Conservation (phyloP, 2,888 invertebrate genomes). For the Steinernema scapterisci region DNA sequence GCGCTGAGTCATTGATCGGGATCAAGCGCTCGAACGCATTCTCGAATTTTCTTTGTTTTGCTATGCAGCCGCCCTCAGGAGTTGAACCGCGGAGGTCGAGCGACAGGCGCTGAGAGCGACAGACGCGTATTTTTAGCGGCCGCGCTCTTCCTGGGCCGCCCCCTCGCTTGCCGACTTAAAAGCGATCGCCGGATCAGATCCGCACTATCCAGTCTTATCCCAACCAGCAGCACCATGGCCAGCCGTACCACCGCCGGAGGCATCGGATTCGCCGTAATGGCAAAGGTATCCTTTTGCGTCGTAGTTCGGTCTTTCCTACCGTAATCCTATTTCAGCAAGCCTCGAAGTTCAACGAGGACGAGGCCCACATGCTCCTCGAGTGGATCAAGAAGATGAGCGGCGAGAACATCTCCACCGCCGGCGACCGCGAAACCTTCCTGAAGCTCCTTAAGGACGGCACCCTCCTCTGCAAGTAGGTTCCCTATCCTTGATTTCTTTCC, state of each 20-base stretch:
- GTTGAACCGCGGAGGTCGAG: background rate
- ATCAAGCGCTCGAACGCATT: constrained; percentile 11
- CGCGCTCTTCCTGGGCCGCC: background rate
- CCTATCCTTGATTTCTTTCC: background rate
- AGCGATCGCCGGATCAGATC: background rate
- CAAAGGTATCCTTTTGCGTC: constrained; percentile 48
- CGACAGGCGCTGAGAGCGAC: background rate
- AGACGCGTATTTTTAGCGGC: constrained; percentile 28
- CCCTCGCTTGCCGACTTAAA: constrained; percentile 4
- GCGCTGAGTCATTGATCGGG: background rate
- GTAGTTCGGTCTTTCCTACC: background rate
- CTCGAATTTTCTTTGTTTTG: constrained; percentile 3
- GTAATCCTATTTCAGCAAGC: constrained; percentile 77
- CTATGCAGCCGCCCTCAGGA: background rate
- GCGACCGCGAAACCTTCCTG: constrained; percentile 90
- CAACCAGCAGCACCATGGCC: constrained; percentile 48
- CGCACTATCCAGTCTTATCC: background rate
- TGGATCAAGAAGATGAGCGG: constrained; percentile 87
- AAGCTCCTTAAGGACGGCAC: constrained; percentile 86
- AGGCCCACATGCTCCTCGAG: constrained; percentile 87
- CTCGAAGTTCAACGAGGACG: constrained; percentile 92
- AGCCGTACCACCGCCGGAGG: constrained; percentile 66
- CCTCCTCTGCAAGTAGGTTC: constrained; percentile 81
- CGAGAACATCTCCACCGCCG: constrained; percentile 80
- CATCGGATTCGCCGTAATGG: constrained; percentile 64